A percentile compares a stretch with the other conserved stretches of the same genome.
These are phyloP conservation scores for Nomada goodeniana DNA, from an alignment of 2,888 invertebrate genomes.

Conservation along the genomic window DNA sequence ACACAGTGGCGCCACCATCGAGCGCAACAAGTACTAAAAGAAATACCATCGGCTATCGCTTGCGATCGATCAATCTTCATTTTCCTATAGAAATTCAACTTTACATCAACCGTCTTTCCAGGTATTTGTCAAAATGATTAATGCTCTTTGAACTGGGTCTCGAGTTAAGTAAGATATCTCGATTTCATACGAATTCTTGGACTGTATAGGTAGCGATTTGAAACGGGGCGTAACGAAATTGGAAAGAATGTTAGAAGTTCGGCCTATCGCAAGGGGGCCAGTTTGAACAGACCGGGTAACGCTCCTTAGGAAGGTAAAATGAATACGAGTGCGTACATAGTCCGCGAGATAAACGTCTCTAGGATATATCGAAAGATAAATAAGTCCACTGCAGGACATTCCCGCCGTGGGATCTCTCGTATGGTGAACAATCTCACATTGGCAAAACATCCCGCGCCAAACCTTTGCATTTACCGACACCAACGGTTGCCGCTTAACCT, in stretches of 20 bases:
- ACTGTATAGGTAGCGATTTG: not conserved
- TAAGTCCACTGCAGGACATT: slow-evolving; percentile 44
- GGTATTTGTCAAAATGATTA: not conserved
- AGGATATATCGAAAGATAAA: slow-evolving; percentile 32
- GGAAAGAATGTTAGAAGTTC: slow-evolving; percentile 1
- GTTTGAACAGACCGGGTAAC: not conserved
- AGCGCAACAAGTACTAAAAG: slow-evolving; percentile 19
- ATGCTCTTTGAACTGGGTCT: not conserved
- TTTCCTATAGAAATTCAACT: slow-evolving; percentile 2
- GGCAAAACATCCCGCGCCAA: slow-evolving; percentile 8
- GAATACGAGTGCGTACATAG: slow-evolving; percentile 25
- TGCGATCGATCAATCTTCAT: slow-evolving; percentile 30
- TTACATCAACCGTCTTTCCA: no score
- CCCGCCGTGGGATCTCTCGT: slow-evolving; percentile 22
- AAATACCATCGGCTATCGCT: slow-evolving; percentile 26
- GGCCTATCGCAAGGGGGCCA: slow-evolving; percentile 12
- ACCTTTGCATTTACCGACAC: slow-evolving; percentile 8
- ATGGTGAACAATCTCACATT: slow-evolving; percentile 19
- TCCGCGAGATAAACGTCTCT: slow-evolving; percentile 32
- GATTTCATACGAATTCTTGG: not conserved
- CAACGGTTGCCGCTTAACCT: slow-evolving; percentile 22
- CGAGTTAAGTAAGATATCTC: no score
- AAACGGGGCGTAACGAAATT: slow-evolving; percentile 14
- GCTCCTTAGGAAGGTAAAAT: slow-evolving; percentile 5
- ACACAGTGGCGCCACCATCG: slow-evolving; percentile 53